phyloP scores from a whole-genome alignment of 2,888 invertebrate genomes.

The Pecten maximus region DNA sequence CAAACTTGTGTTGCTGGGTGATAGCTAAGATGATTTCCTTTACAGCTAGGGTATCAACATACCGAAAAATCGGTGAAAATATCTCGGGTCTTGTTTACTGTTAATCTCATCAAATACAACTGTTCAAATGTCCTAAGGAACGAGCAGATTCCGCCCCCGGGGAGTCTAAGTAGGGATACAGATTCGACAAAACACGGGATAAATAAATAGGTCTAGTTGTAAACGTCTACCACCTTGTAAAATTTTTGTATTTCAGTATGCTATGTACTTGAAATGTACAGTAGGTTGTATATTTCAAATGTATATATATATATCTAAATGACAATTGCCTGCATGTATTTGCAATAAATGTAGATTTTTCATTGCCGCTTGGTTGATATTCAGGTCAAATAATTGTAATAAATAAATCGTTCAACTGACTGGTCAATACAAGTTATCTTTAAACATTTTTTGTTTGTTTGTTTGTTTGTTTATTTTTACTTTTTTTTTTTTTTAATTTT shows the following conservation, averaged over 20 bases:
- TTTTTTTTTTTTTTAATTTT: no score
- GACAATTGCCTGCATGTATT: no score
- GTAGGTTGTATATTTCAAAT: no score
- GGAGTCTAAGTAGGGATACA: background rate
- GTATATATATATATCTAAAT: no score
- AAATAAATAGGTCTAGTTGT: background rate
- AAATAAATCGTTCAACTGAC: background rate
- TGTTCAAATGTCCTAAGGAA: background rate
- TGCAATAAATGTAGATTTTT: no score
- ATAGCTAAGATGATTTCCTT: background rate
- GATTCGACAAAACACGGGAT: background rate
- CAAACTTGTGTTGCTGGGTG: background rate
- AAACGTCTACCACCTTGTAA: background rate
- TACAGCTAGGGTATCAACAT: constrained; percentile 2
- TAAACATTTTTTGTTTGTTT: no score
- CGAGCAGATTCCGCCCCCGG: background rate
- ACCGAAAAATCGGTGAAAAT: background rate
- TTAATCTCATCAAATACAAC: background rate
- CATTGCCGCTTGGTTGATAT: background rate
- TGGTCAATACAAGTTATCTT: no score
- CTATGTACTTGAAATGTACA: background rate
- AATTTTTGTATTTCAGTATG: background rate
- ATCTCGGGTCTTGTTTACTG: background rate
- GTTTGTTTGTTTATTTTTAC: no score
- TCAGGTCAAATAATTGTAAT: background rate